phyloP scores from a whole-genome alignment of 2,113 vertebrate species.

The Oncorhynchus keta region DNA sequence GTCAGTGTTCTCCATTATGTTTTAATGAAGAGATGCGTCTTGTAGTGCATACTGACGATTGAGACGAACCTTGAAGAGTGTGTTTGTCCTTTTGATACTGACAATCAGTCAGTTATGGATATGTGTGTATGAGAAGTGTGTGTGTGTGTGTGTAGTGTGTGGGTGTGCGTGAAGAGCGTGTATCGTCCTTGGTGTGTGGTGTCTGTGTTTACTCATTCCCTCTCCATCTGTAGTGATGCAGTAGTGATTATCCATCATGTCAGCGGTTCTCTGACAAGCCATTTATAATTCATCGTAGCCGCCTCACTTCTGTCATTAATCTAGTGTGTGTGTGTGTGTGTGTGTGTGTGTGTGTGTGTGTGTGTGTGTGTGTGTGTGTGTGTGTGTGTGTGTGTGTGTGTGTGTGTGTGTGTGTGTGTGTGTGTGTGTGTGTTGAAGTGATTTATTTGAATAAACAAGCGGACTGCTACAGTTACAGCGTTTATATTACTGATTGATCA shows the following conservation, averaged over 20 bases:
- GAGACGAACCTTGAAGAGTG: background rate
- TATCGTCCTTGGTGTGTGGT: background rate
- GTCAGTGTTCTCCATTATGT: background rate
- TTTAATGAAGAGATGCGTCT: too few species aligned
- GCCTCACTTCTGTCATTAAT: conserved; percentile 20
- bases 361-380: background rate
- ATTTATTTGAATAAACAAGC: conserved; percentile 7
- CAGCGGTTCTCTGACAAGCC: conserved; percentile 3
- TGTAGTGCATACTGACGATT: background rate
- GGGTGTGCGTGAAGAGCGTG: conserved; percentile 2
- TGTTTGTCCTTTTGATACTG: background rate
- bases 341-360: too few species aligned
- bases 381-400: background rate
- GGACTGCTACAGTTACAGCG: background rate
- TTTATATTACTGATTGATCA: conserved; percentile 13
- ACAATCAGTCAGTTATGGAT: background rate
- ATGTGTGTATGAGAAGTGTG: background rate
- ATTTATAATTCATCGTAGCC: conserved; percentile 23
- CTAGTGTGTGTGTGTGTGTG: background rate
- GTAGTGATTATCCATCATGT: conserved; percentile 24
- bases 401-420: background rate
- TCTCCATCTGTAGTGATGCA: conserved; percentile 10
- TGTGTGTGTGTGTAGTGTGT: conserved; percentile 10
- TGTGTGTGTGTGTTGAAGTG: background rate
- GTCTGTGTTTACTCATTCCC: conserved; percentile 15